These are phyloP conservation scores for Esox lucius DNA, from an alignment of 2,797 vertebrate genomes.

Conservation along the genomic window DNA sequence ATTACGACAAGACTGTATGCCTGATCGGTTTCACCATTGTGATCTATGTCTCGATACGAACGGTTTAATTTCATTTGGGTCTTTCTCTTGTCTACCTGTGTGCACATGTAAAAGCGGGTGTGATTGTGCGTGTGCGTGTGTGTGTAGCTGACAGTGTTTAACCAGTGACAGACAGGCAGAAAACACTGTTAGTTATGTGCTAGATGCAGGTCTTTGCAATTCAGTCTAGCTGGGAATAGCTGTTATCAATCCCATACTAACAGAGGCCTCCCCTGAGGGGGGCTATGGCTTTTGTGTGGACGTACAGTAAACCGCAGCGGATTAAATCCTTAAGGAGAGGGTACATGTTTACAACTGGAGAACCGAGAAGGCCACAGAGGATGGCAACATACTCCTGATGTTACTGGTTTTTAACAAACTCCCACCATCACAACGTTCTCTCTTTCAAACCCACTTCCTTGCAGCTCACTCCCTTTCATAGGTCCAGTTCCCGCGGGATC, in stretches of 20 bases:
- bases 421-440: not conserved
- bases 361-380: not conserved
- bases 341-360: not conserved
- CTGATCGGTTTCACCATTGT: not conserved
- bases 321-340: constrained; percentile 1
- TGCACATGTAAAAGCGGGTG: too few species aligned
- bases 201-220: not conserved
- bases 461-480: not conserved
- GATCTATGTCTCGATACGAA: not conserved
- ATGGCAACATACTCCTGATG: not conserved
- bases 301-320: not conserved
- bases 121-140: not conserved
- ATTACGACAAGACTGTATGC: not conserved
- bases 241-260: not conserved
- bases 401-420: not conserved
- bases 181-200: not conserved
- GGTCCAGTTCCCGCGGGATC: too few species aligned
- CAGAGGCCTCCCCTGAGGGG: too few species aligned
- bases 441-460: not conserved
- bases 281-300: too few species aligned
- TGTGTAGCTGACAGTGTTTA: not conserved
- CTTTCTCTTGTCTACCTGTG: not conserved
- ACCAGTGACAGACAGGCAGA: not conserved
- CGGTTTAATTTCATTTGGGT: not conserved
- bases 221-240: not conserved